Conservation (phyloP, 2,888 invertebrate genomes). For the Andrena hattorfiana region DNA sequence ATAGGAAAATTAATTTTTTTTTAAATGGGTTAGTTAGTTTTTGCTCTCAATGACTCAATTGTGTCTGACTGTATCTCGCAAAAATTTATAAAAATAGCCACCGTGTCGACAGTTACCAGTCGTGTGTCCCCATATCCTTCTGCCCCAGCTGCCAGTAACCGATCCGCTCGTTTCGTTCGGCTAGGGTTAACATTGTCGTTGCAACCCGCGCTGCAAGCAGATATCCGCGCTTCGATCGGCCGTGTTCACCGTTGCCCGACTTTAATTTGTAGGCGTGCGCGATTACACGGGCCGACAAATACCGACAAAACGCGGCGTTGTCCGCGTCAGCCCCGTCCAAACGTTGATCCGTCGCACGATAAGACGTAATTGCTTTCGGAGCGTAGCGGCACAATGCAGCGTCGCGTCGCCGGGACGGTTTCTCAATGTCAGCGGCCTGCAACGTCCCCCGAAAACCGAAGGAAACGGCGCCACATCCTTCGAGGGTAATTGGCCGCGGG, state of each 20-base stretch:
- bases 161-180: not conserved
- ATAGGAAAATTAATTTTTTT: too few species aligned
- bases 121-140: too few species aligned
- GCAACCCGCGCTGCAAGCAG: not conserved
- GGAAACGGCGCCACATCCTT: constrained; percentile 19
- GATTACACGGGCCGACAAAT: constrained; percentile 46
- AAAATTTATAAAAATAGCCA: too few species aligned
- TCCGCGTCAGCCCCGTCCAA: not conserved
- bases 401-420: constrained; percentile 11
- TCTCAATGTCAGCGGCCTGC: constrained; percentile 24
- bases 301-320: constrained; percentile 31
- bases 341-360: constrained; percentile 40
- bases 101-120: too few species aligned
- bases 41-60: too few species aligned
- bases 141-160: too few species aligned
- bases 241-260: constrained; percentile 26
- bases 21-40: too few species aligned
- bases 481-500: constrained; percentile 39
- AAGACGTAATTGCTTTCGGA: constrained; percentile 33
- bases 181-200: not conserved
- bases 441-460: constrained; percentile 12
- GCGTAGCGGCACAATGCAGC: not conserved
- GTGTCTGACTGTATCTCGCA: too few species aligned
- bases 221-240: constrained; percentile 26
- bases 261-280: constrained; percentile 28